Evolutionary conservation across 2,888 invertebrate species (phyloP).

Genomic region (Operophtera brumata): DNA sequence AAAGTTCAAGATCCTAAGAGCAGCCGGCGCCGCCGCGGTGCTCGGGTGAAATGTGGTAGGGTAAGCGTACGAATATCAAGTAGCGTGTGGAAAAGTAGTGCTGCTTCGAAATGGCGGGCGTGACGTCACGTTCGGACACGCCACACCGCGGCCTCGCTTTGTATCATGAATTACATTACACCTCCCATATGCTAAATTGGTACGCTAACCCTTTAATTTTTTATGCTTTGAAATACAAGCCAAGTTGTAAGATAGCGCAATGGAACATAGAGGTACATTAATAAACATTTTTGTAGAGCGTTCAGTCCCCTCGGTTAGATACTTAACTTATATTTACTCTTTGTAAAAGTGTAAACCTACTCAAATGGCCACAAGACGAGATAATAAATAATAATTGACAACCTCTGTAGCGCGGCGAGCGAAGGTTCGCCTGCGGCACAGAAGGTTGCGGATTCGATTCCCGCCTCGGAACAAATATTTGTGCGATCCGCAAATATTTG

Average conservation of each 20-base stretch:
- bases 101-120: slow-evolving; percentile 57
- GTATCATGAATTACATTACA: slow-evolving; percentile 54
- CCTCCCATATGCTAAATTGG: slow-evolving; percentile 41
- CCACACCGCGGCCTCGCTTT: slow-evolving; percentile 42
- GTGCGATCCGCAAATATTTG: too few species aligned
- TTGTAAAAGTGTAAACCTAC: too few species aligned
- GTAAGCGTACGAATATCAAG: slow-evolving; percentile 64
- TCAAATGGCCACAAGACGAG: too few species aligned
- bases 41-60: slow-evolving; percentile 65
- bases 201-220: slow-evolving; percentile 31
- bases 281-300: too few species aligned
- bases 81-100: slow-evolving; percentile 42
- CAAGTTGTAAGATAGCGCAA: not conserved
- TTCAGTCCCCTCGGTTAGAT: too few species aligned
- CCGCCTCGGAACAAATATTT: too few species aligned
- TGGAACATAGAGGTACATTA: not conserved
- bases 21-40: slow-evolving; percentile 51
- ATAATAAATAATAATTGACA: too few species aligned
- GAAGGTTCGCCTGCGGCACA: too few species aligned
- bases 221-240: slow-evolving; percentile 25
- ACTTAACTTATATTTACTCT: too few species aligned
- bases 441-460: too few species aligned
- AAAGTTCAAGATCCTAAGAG: slow-evolving; percentile 62
- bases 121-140: slow-evolving; percentile 61
- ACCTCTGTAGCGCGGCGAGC: too few species aligned